A percentile compares a stretch with the other conserved stretches of the same genome.
Evolutionary conservation across 2,797 vertebrate species (phyloP).

Genomic region (Neomorphus geoffroyi): DNA sequence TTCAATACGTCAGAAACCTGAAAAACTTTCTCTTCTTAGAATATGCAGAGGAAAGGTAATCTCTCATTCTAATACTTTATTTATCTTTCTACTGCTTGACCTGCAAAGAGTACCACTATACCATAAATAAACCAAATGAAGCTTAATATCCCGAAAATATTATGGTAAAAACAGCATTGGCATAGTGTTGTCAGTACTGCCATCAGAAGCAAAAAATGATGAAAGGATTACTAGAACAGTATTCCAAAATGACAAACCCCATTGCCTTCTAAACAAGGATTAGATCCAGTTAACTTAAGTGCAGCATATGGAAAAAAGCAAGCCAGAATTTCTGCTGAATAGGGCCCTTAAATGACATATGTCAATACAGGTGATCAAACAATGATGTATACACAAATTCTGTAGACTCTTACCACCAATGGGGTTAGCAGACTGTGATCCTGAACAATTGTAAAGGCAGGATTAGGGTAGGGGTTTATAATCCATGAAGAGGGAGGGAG

Average conservation of each 20-base stretch:
- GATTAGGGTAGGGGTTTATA: slow-evolving; percentile 81
- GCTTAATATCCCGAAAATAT: not conserved
- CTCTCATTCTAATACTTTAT: not conserved
- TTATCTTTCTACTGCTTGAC: not conserved
- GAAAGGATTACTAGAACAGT: not conserved
- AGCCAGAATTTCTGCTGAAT: slow-evolving; percentile 77
- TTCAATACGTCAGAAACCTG: not conserved
- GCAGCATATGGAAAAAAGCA: not conserved
- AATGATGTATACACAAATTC: slow-evolving; percentile 78
- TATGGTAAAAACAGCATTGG: not conserved
- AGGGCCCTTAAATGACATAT: slow-evolving; percentile 67
- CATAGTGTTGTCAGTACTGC: not conserved
- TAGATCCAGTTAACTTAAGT: not conserved
- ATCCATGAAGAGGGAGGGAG: slow-evolving; percentile 84
- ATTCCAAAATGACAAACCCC: not conserved
- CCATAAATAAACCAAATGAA: not conserved
- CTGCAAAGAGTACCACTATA: not conserved
- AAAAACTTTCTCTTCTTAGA: not conserved
- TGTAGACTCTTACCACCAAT: slow-evolving; percentile 93
- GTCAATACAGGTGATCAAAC: slow-evolving; percentile 73
- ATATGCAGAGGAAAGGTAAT: not conserved
- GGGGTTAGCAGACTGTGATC: slow-evolving; percentile 97
- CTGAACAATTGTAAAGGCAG: slow-evolving; percentile 90
- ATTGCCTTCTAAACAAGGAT: not conserved
- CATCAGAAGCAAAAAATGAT: not conserved